These are phyloP conservation scores for Daktulosphaira vitifoliae DNA, from an alignment of 1,140 invertebrate species.

Conservation along the genomic window DNA sequence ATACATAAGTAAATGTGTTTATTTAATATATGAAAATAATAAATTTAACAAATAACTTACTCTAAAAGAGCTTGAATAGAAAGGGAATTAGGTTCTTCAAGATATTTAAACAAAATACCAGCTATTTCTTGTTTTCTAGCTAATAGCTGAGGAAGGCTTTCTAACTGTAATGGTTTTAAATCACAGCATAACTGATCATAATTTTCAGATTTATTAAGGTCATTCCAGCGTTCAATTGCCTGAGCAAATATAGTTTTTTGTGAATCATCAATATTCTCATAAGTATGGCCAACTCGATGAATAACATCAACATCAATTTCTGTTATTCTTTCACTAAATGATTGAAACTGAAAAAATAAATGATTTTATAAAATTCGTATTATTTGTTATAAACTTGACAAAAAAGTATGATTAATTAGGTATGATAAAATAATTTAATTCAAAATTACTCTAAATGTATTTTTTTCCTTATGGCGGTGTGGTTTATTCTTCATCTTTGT, in stretches of 20 bases:
- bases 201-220: constrained; percentile 72
- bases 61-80: constrained; percentile 52
- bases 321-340: constrained; percentile 72
- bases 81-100: constrained; percentile 12
- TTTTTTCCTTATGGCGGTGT: constrained; percentile 63
- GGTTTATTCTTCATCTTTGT: constrained; percentile 65
- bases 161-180: constrained; percentile 61
- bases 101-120: constrained; percentile 3
- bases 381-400: constrained; percentile 16
- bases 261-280: constrained; percentile 57
- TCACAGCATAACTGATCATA: constrained; percentile 66
- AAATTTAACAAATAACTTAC: no score
- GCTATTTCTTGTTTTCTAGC: constrained; percentile 27
- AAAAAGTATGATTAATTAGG: constrained; percentile 35
- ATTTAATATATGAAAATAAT: constrained; percentile 50
- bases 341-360: constrained; percentile 63
- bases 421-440: constrained; percentile 32
- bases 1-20: no score
- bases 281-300: constrained; percentile 63
- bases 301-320: constrained; percentile 72
- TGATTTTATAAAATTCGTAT: constrained; percentile 36
- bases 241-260: constrained; percentile 67
- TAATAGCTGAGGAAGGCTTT: constrained; percentile 17
- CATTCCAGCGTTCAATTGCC: constrained; percentile 76
- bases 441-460: constrained; percentile 64